Evolutionary conservation across 2,113 vertebrate species (phyloP).

Genomic region (Catharus minimus): DNA sequence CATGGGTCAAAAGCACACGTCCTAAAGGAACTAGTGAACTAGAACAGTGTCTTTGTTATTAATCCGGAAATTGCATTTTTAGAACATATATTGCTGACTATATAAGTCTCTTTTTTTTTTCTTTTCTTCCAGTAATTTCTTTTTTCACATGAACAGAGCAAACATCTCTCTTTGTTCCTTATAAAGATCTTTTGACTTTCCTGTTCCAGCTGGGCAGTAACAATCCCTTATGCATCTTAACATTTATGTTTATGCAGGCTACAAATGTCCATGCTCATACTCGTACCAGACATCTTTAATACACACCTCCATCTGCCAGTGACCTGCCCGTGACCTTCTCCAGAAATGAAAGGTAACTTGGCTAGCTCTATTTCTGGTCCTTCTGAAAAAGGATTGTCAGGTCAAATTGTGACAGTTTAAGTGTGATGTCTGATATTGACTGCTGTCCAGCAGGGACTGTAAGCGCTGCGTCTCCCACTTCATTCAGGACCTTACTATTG

Average conservation of each 20-base stretch:
- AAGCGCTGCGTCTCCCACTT: background rate
- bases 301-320: background rate
- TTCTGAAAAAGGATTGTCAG: slow-evolving; percentile 52
- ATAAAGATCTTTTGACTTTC: slow-evolving; percentile 20
- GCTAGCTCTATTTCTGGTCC: slow-evolving; percentile 46
- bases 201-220: background rate
- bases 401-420: slow-evolving; percentile 58
- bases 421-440: slow-evolving; percentile 45
- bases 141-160: slow-evolving; percentile 58
- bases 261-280: background rate
- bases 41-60: slow-evolving; percentile 78
- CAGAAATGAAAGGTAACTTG: slow-evolving; percentile 38
- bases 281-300: background rate
- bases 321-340: slow-evolving; percentile 23
- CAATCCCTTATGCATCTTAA: slow-evolving; percentile 12
- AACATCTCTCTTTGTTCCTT: slow-evolving; percentile 50
- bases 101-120: slow-evolving; percentile 62
- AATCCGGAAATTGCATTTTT: slow-evolving; percentile 86
- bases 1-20: slow-evolving; percentile 76
- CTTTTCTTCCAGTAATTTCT: slow-evolving; percentile 49
- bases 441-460: slow-evolving; percentile 27
- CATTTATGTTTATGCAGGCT: slow-evolving; percentile 3
- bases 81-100: slow-evolving; percentile 77
- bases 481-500: slow-evolving; percentile 19
- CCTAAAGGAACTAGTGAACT: slow-evolving; percentile 74